Conservation (phyloP, 2,888 invertebrate species). For the Dolomedes plantarius region DNA sequence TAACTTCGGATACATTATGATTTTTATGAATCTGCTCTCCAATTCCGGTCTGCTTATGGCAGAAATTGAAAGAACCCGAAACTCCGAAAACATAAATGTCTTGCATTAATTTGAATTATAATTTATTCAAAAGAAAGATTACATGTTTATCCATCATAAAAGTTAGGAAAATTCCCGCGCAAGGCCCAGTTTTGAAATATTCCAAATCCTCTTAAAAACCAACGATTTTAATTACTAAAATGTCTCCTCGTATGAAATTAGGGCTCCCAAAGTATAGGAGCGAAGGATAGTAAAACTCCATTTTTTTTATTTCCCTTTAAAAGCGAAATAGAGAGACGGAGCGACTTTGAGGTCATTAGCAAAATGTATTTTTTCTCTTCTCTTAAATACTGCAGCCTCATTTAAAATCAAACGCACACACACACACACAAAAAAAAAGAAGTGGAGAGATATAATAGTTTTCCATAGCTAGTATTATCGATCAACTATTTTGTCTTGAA, state of each 20-base stretch:
- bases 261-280: not conserved
- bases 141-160: not conserved
- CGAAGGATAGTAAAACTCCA: not conserved
- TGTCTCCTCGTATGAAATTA: not conserved
- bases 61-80: too few relatives aligned
- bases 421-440: conserved; percentile 32
- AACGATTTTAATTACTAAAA: conserved; percentile 10
- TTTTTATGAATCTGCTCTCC: too few relatives aligned
- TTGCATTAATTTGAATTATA: not conserved
- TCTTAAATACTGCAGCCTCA: conserved; percentile 35
- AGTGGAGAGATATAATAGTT: conserved; percentile 50
- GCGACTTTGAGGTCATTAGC: conserved; percentile 35
- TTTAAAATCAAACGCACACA: conserved; percentile 51
- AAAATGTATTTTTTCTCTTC: conserved; percentile 32
- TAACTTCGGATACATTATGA: too few relatives aligned
- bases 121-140: not conserved
- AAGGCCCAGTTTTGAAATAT: not conserved
- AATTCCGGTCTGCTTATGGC: too few relatives aligned
- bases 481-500: conserved; percentile 33
- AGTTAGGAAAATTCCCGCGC: not conserved
- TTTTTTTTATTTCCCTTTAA: conserved; percentile 8
- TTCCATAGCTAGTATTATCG: conserved; percentile 58
- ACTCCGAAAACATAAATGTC: not conserved
- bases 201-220: not conserved
- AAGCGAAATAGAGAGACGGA: not conserved